phyloP scores from a whole-genome alignment of 2,113 vertebrate species.

The Toxotes chatareus region DNA sequence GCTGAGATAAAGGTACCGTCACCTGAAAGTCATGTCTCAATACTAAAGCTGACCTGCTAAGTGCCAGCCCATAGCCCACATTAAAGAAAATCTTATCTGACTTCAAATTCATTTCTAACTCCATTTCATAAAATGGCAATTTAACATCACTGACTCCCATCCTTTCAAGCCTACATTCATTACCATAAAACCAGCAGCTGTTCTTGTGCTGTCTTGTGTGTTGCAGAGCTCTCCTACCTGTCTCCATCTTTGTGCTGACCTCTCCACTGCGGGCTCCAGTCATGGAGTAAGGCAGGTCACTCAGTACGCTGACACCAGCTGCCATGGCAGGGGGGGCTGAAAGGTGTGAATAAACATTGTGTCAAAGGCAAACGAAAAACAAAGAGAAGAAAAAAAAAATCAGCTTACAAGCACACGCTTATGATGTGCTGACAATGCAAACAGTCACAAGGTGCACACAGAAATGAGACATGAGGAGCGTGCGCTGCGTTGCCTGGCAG shows the following conservation, averaged over 20 bases:
- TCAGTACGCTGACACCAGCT: constrained; percentile 89
- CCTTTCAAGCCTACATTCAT: background rate
- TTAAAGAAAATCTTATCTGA: too few species aligned
- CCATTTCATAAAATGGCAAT: background rate
- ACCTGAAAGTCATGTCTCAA: background rate
- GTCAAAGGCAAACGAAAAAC: constrained; percentile 47
- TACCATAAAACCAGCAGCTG: background rate
- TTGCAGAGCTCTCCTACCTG: constrained; percentile 84
- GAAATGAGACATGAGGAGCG: constrained; percentile 37
- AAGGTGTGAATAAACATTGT: constrained; percentile 65
- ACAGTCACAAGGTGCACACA: constrained; percentile 39
- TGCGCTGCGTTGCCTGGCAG: constrained; percentile 57
- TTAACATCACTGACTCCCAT: background rate
- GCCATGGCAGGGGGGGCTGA: constrained; percentile 89
- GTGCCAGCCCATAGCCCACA: too few species aligned
- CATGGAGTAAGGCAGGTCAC: constrained; percentile 82
- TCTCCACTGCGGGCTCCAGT: constrained; percentile 76
- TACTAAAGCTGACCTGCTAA: background rate
- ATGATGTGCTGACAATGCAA: constrained; percentile 47
- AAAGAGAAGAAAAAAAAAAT: constrained; percentile 16
- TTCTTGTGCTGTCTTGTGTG: background rate
- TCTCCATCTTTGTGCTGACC: constrained; percentile 82
- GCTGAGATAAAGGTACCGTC: background rate
- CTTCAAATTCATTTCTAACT: background rate
- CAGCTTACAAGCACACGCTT: background rate